Percentiles rank a stretch among this genome's conserved stretches.
These are phyloP conservation scores for Megalops cyprinoides DNA, from an alignment of 2,797 vertebrate species.

Conservation along the genomic window DNA sequence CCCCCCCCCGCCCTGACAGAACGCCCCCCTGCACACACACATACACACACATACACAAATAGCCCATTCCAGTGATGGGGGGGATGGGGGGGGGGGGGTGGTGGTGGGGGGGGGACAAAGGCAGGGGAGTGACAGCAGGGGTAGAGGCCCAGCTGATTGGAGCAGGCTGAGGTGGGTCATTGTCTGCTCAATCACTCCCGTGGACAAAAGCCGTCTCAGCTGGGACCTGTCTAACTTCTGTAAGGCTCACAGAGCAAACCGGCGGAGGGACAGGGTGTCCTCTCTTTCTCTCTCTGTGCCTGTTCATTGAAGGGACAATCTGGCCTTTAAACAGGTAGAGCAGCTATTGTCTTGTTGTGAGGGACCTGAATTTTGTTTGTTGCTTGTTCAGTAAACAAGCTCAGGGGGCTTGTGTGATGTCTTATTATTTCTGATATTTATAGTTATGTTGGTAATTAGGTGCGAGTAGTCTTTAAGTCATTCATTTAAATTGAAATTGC, in stretches of 20 bases:
- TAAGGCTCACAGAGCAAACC: slow-evolving; percentile 31
- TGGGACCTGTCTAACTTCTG: slow-evolving; percentile 44
- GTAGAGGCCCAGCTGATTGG: slow-evolving; percentile 40
- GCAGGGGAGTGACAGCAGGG: slow-evolving; percentile 35
- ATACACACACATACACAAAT: slow-evolving; percentile 22
- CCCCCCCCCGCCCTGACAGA: neutral
- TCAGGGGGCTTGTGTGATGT: neutral
- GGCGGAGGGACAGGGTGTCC: neutral
- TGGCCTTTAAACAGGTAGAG: slow-evolving; percentile 53
- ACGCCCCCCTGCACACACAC: slow-evolving; percentile 34
- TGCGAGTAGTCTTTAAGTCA: neutral
- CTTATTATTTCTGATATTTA: neutral
- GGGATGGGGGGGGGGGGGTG: too few species aligned
- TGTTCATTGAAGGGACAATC: neutral
- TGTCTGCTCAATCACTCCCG: slow-evolving; percentile 32
- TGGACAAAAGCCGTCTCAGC: slow-evolving; percentile 47
- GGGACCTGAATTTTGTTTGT: neutral
- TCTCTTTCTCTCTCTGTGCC: neutral
- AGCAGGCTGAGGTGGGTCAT: slow-evolving; percentile 24
- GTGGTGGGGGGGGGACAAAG: slow-evolving; percentile 43
- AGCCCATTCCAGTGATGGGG: too few species aligned
- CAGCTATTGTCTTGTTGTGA: slow-evolving; percentile 2
- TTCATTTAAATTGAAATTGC: neutral
- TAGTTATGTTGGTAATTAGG: neutral
- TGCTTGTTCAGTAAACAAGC: neutral